Evolutionary conservation across 2,797 vertebrate genomes (phyloP).

Genomic region (Hydrocynus forskahlii): DNA sequence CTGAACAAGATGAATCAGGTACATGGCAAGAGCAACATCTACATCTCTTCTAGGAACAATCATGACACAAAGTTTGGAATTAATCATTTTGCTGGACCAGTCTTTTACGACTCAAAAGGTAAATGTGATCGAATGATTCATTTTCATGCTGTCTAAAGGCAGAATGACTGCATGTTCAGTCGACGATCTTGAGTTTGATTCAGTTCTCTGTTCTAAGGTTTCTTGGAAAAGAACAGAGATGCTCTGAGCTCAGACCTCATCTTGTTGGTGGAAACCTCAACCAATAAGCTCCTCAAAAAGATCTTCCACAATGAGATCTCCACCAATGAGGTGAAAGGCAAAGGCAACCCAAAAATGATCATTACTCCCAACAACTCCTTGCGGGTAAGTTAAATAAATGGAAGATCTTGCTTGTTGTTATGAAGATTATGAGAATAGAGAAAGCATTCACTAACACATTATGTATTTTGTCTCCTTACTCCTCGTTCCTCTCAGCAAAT

Average conservation of each 20-base stretch:
- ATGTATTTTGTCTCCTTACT: not conserved
- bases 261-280: constrained; percentile 84
- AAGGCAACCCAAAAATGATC: constrained; percentile 64
- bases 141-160: not conserved
- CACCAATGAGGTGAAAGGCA: constrained; percentile 49
- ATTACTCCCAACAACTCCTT: constrained; percentile 68
- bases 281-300: constrained; percentile 87
- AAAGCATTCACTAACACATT: not conserved
- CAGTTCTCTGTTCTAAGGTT: constrained; percentile 75
- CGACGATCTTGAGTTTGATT: not conserved
- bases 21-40: constrained; percentile 84
- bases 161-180: not conserved
- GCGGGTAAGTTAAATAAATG: constrained; percentile 61
- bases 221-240: constrained; percentile 97
- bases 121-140: constrained; percentile 3
- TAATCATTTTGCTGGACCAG: constrained; percentile 90
- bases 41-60: constrained; percentile 85
- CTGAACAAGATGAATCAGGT: constrained; percentile 85
- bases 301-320: constrained; percentile 77
- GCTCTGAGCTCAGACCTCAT: constrained; percentile 86
- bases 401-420: not conserved
- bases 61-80: constrained; percentile 91
- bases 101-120: constrained; percentile 93
- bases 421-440: not conserved
- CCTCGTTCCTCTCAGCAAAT: constrained; percentile 69